Evolutionary conservation across 2,888 invertebrate species (phyloP), one percentile per base, ranked within the genome.

Genomic region (Meteorus colon): DNA sequence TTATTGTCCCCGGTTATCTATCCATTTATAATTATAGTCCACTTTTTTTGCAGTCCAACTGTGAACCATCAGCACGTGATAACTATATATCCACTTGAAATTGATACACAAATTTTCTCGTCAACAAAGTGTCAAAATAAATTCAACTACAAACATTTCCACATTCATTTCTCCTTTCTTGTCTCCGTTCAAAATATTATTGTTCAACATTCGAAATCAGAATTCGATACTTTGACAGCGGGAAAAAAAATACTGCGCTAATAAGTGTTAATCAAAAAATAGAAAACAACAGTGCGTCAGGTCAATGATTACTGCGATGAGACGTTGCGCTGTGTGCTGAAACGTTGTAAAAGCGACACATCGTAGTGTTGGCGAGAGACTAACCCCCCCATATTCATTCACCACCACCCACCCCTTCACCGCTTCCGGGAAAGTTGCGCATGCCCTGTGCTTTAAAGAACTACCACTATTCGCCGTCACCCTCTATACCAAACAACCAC

Each of bases 331-430:
- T 83, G 19, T 19, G 19, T 55, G 19, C 6, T 55, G 19, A 55
- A 19, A 55, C 19, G 10, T 55, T 55, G 55, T 19, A 19, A 55
- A 55, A 19, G 55, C 84, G 81, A 73, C 82, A 79, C 84, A 84
- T 82, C 84, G 87, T 86, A 84, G 83, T 84, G 88, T 85, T 86
- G 84, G 84, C 84, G 84, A 85, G 85, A 86, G 85, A 89, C 88
- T 89, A 86, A 19, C 55, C 55, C 55, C 51, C 85, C 85, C 84
- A 84, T 84, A 84, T 83, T 82, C 82, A 82, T 81, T 82, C 85
- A 84, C 83, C 84, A 85, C 85, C 87, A 86, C 86, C 83, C 55
- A 5, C 55, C n/a, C n/a, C 19, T 19, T 19, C 19, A 19, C 5
- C 2, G 55, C n/a, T 55, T 55, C 19, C 19, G 55, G 19, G 86